Conservation (phyloP, 2,888 invertebrate genomes). For the Steinernema hermaphroditum region DNA sequence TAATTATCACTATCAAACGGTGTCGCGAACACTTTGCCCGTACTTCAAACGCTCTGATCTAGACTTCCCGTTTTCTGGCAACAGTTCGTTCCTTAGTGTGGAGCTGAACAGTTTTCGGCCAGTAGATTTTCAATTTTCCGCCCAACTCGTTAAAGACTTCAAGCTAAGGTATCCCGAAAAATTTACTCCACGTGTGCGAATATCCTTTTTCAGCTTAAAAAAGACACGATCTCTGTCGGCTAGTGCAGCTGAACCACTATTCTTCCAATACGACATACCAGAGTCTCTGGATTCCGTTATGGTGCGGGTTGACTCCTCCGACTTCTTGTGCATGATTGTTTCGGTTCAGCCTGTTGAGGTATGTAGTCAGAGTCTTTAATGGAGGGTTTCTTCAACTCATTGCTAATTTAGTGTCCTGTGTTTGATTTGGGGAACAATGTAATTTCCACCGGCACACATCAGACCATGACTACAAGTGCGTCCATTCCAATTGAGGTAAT, state of each 20-base stretch:
- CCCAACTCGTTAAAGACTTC: constrained; percentile 42
- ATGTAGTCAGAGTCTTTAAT: constrained; percentile 32
- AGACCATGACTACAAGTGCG: constrained; percentile 79
- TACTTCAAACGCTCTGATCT: constrained; percentile 33
- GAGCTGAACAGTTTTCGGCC: constrained; percentile 46
- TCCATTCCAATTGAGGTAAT: constrained; percentile 75
- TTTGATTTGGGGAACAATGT: constrained; percentile 80
- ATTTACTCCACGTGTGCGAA: no score
- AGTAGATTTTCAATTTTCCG: constrained; percentile 42
- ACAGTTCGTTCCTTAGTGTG: constrained; percentile 40
- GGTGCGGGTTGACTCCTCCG: constrained; percentile 66
- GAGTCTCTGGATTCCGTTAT: constrained; percentile 67
- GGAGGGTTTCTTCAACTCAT: constrained; percentile 13
- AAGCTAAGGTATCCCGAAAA: constrained; percentile 43
- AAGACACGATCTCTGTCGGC: constrained; percentile 34
- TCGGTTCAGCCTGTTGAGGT: constrained; percentile 78
- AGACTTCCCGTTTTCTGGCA: background rate
- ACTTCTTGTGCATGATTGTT: constrained; percentile 76
- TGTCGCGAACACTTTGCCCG: constrained; percentile 48
- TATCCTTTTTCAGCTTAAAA: constrained; percentile 38
- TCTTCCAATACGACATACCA: constrained; percentile 73
- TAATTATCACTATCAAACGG: constrained; percentile 42
- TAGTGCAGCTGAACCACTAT: constrained; percentile 72
- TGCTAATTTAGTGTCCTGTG: constrained; percentile 79
- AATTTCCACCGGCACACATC: constrained; percentile 74